Percentiles rank a stretch among this genome's conserved stretches.
phyloP scores from a whole-genome alignment of 1,140 invertebrate species.

The Atopsyche davidsoni region DNA sequence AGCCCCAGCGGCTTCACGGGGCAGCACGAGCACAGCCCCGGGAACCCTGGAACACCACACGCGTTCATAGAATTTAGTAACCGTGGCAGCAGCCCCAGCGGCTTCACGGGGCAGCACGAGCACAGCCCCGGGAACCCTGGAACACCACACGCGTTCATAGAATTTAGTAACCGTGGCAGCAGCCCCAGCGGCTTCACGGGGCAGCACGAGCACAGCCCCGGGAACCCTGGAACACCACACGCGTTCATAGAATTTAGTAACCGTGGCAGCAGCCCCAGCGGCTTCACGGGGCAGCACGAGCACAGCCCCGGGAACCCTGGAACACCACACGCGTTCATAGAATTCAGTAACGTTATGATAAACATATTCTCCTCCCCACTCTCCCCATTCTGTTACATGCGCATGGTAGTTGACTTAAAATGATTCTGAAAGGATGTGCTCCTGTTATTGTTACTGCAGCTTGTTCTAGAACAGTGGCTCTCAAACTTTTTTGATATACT shows the following conservation, averaged over 20 bases:
- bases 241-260: too few species aligned
- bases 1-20: slow-evolving; percentile 56
- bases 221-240: slow-evolving; percentile 58
- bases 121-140: slow-evolving; percentile 65
- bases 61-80: too few species aligned
- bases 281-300: slow-evolving; percentile 69
- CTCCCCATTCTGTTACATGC: too few species aligned
- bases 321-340: too few species aligned
- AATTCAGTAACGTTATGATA: too few species aligned
- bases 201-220: slow-evolving; percentile 71
- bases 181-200: slow-evolving; percentile 56
- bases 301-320: slow-evolving; percentile 65
- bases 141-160: too few species aligned
- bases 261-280: slow-evolving; percentile 37
- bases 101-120: slow-evolving; percentile 69
- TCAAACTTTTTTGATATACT: too few species aligned
- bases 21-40: slow-evolving; percentile 71
- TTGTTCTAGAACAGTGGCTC: too few species aligned
- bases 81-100: slow-evolving; percentile 37
- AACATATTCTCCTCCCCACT: too few species aligned
- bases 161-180: slow-evolving; percentile 33
- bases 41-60: slow-evolving; percentile 58
- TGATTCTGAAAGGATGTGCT: too few species aligned
- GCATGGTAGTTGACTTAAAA: too few species aligned
- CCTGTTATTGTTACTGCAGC: too few species aligned